phyloP scores from a whole-genome alignment of 2,113 vertebrate species.

The Poeciliopsis occidentalis region DNA sequence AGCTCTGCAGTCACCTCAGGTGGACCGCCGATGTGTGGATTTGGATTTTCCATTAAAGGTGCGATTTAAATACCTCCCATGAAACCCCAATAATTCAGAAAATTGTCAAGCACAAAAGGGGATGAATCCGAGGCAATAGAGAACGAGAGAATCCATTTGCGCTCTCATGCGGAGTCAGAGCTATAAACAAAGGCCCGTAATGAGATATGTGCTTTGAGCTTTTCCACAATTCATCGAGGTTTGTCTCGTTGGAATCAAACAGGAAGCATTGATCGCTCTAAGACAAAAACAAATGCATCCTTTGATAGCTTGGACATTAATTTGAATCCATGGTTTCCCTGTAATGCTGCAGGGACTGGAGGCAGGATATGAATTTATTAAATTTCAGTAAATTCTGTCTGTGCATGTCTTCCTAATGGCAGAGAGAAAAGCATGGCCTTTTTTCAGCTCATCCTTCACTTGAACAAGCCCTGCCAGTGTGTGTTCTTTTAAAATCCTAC shows the following conservation, averaged over 20 bases:
- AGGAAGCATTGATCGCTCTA: slow-evolving; percentile 45
- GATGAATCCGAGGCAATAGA: slow-evolving; percentile 27
- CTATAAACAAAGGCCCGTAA: slow-evolving; percentile 68
- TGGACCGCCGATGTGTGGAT: not conserved
- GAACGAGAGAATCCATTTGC: slow-evolving; percentile 27
- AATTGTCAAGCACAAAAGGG: slow-evolving; percentile 15
- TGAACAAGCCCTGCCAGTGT: slow-evolving; percentile 12
- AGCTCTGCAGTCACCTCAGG: slow-evolving; percentile 2
- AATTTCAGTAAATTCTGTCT: slow-evolving; percentile 43
- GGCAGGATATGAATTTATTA: slow-evolving; percentile 25
- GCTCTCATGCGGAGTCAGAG: slow-evolving; percentile 29
- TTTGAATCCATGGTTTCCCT: slow-evolving; percentile 34
- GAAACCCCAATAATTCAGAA: slow-evolving; percentile 31
- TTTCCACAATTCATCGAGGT: slow-evolving; percentile 42
- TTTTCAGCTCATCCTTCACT: slow-evolving; percentile 35
- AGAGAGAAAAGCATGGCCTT: not conserved
- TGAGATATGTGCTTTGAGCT: slow-evolving; percentile 67
- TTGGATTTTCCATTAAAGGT: slow-evolving; percentile 8
- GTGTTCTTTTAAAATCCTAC: slow-evolving; percentile 22
- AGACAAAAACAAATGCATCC: slow-evolving; percentile 60
- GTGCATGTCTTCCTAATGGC: slow-evolving; percentile 2
- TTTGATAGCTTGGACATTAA: slow-evolving; percentile 42
- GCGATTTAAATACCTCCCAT: slow-evolving; percentile 27
- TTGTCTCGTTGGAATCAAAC: slow-evolving; percentile 38
- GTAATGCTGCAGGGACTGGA: slow-evolving; percentile 8